These are phyloP conservation scores for Oopsacas minuta DNA, from an alignment of 37 sponge, comb jelly and placozoan genomes.

Conservation along the genomic window DNA sequence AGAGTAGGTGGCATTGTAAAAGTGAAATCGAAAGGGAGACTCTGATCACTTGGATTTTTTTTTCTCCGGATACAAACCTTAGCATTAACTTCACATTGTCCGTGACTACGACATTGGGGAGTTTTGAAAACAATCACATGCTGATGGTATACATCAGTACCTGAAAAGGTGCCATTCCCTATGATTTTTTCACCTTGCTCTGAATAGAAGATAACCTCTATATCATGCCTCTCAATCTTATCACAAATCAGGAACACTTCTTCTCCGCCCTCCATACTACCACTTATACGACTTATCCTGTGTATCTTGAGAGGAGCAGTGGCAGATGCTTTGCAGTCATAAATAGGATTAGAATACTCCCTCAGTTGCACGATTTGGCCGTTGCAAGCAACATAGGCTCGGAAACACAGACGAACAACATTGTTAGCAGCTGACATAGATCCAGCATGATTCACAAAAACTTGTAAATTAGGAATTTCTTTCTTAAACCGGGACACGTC, in stretches of 20 bases:
- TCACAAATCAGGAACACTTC: constrained; percentile 6
- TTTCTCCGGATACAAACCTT: not conserved
- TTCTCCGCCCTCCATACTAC: not conserved
- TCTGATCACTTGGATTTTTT: not conserved
- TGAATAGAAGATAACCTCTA: not conserved
- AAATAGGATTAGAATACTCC: not conserved
- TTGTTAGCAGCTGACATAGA: not conserved
- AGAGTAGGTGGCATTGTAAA: too few relatives aligned
- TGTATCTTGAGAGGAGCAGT: not conserved
- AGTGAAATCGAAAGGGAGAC: too few relatives aligned
- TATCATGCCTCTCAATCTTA: not conserved
- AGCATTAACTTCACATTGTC: not conserved
- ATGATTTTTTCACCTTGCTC: not conserved
- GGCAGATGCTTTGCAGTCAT: not conserved
- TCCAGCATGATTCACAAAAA: not conserved
- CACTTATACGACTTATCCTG: not conserved
- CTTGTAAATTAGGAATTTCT: not conserved
- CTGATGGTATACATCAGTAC: constrained; percentile 1
- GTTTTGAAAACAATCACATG: not conserved
- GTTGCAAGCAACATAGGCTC: not conserved
- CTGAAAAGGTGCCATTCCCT: not conserved
- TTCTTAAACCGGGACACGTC: not conserved
- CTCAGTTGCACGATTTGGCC: not conserved
- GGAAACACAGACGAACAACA: not conserved
- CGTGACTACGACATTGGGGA: not conserved